phyloP scores from a whole-genome alignment of 2,888 invertebrate species.

The Brachylomia viminalis region DNA sequence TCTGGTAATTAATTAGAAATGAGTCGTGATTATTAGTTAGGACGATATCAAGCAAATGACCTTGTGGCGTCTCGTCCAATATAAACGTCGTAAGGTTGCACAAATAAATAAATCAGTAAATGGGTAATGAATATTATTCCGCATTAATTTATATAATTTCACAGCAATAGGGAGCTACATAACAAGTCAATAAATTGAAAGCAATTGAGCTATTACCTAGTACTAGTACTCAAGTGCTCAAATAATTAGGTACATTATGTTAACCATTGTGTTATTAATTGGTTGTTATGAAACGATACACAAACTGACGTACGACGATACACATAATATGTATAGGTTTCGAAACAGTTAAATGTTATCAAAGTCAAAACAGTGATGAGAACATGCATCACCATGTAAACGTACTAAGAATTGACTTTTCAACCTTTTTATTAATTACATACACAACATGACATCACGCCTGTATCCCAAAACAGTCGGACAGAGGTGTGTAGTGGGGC shows the following conservation, averaged over 20 bases:
- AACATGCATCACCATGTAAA: slow-evolving; percentile 2
- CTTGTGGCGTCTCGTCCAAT: not conserved
- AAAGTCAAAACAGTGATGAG: slow-evolving; percentile 4
- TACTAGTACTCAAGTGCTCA: not conserved
- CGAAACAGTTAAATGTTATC: not conserved
- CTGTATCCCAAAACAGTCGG: not conserved
- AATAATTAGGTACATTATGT: no score
- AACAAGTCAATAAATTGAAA: not conserved
- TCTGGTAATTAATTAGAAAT: slow-evolving; percentile 13
- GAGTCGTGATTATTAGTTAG: slow-evolving; percentile 17
- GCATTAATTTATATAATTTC: not conserved
- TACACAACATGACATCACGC: not conserved
- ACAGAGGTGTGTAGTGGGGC: not conserved
- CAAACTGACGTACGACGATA: not conserved
- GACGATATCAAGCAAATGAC: not conserved
- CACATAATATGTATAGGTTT: not conserved
- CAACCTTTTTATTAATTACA: not conserved
- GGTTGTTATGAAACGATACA: not conserved
- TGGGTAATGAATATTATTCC: not conserved
- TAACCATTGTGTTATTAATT: not conserved
- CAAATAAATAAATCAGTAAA: not conserved
- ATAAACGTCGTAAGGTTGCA: not conserved
- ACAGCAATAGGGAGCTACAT: slow-evolving; percentile 1
- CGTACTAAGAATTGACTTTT: no score
- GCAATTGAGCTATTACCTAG: no score